Conservation (phyloP, 2,888 invertebrate genomes). For the Drosophila helvetica region DNA sequence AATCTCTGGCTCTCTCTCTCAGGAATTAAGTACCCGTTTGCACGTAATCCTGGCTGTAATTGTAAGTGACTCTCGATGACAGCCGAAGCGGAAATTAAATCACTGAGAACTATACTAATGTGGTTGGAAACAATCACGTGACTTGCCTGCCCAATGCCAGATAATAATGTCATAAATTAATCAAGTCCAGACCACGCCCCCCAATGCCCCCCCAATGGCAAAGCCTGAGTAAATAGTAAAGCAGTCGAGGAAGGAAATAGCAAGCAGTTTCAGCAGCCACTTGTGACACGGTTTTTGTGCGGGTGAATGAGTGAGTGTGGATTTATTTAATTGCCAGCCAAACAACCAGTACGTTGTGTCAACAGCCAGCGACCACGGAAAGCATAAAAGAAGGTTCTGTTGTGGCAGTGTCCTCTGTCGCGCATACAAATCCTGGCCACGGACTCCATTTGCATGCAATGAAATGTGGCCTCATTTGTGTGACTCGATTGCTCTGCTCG, state of each 20-base stretch:
- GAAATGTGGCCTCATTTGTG: constrained; percentile 37
- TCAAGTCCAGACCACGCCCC: constrained; percentile 7
- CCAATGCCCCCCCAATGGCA: too few relatives aligned
- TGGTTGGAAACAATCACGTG: constrained; percentile 53
- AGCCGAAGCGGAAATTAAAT: constrained; percentile 47
- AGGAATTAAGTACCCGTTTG: constrained; percentile 18
- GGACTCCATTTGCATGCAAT: constrained; percentile 55
- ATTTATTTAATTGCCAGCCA: constrained; percentile 42
- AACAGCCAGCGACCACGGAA: constrained; percentile 20
- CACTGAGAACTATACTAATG: constrained; percentile 42
- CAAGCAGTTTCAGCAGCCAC: not conserved
- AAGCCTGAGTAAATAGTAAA: constrained; percentile 26
- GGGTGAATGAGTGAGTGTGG: not conserved
- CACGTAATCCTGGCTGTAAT: constrained; percentile 30
- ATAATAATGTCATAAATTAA: constrained; percentile 48
- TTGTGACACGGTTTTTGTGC: constrained; percentile 2
- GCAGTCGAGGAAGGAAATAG: not conserved
- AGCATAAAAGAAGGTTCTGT: not conserved
- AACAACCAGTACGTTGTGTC: constrained; percentile 52
- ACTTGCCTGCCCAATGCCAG: constrained; percentile 47
- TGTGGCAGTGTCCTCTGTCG: not conserved
- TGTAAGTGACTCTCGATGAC: constrained; percentile 36
- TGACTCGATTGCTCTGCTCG: constrained; percentile 30
- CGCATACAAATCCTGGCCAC: constrained; percentile 35
- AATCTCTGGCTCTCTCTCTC: not conserved